Evolutionary conservation across 2,797 vertebrate species (phyloP), one percentile per base, ranked within the genome.

Genomic region (Vultur gryphus): DNA sequence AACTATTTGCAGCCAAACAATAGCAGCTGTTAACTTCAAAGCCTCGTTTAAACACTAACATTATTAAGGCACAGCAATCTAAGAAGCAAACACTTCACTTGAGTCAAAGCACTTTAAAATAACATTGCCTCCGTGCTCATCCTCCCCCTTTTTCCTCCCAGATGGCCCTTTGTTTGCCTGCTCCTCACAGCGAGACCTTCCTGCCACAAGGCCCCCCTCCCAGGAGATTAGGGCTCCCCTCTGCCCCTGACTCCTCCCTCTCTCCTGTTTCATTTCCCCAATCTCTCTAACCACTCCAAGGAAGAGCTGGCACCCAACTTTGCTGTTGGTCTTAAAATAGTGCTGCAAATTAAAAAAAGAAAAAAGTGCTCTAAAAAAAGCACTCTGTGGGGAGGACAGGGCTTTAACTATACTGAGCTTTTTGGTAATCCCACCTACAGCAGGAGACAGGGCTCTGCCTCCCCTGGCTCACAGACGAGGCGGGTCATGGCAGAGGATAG

Each of bases 21-120:
- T 39, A 84, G 90, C 95, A 97, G 92, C 94, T 87, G 83, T 76
- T 90, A 87, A 96, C 95, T 95, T 97, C 96, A 97, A 97, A 97
- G 94, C 41, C 81, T 64, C 3, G 0, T 48, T 85, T 89, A 84
- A 97, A 97, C 83, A n/a, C 80, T 46, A 79, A 84, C 77, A 16
- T 78, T n/a, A 96, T 82, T 80, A 66, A 93, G 85, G 73, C 90
- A 64, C 62, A 35, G 90, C 95, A 96, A 95, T 82, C 83, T 58
- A 62, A 91, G 89, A 70, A 86, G 91, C 91, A 94, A 95, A 96
- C 90, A 70, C 72, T 90, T 48, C 49, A 62, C 52, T 84, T 51
- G 54, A 95, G 89, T 70, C 85, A 90, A 75, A 92, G 82, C 84
- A 67, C 90, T 96, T 95, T 72, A 95, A 87, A 97, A 92, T 78